These are phyloP conservation scores for Trypoxylon attenuatum DNA, from an alignment of 2,888 invertebrate genomes.

Conservation along the genomic window DNA sequence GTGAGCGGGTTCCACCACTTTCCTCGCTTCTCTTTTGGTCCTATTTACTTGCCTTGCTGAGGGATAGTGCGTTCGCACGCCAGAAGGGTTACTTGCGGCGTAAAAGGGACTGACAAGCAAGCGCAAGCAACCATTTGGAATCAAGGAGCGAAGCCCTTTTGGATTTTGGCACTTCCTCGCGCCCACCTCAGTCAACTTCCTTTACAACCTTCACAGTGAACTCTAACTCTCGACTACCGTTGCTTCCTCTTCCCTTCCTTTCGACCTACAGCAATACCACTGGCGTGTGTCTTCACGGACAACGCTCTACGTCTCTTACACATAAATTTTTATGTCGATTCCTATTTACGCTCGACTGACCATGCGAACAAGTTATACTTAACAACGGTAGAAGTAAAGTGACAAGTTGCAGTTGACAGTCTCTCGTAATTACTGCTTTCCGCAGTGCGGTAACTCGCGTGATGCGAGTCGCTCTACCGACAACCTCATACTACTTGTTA, in stretches of 20 bases:
- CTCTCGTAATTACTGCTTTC: too few species aligned
- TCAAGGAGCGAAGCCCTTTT: slow-evolving; percentile 42
- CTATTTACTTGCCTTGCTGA: slow-evolving; percentile 38
- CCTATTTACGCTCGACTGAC: background rate
- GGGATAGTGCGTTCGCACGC: slow-evolving; percentile 21
- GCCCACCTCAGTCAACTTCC: background rate
- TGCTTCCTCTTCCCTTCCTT: too few species aligned
- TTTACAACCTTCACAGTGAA: background rate
- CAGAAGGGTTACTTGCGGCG: slow-evolving; percentile 23
- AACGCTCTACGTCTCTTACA: background rate
- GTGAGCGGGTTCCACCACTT: slow-evolving; percentile 39
- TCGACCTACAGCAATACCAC: too few species aligned
- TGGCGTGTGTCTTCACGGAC: too few species aligned
- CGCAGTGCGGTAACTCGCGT: too few species aligned
- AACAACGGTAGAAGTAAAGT: too few species aligned
- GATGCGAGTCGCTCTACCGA: too few species aligned
- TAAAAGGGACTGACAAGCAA: slow-evolving; percentile 29
- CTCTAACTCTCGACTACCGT: background rate
- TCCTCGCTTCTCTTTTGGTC: slow-evolving; percentile 42
- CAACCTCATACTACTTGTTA: too few species aligned
- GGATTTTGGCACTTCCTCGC: slow-evolving; percentile 36
- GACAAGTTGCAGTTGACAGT: too few species aligned
- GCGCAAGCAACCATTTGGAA: slow-evolving; percentile 54
- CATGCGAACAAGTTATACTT: too few species aligned
- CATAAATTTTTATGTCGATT: background rate